Base-by-base conservation (phyloP, 1,140 invertebrate species). In the Drusus annulatus region DNA sequence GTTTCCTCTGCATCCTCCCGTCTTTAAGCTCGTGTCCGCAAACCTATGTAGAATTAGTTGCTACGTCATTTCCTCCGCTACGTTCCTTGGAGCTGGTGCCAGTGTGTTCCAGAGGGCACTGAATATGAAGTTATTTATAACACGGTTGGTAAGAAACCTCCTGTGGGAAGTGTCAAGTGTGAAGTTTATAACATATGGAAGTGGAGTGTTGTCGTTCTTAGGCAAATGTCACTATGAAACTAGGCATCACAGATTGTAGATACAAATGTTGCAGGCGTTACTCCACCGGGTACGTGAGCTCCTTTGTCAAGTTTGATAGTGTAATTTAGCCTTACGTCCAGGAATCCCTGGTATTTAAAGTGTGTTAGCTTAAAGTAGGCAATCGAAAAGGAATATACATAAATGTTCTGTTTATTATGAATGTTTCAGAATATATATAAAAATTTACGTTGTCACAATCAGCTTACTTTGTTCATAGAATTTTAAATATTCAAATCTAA, bases 351-450 rank as follows among this genome's bases (percentile, higher is more conserved):
- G 62, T 45, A 58, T 76, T 62, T 79, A 83, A 80, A 73, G 80
- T 76, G 81, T 83, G 81, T 83, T 83, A 83, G 81, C 75, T 80
- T 80, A 79, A 82, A 69, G 81, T 83, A 83, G 81, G 78, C 81
- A 80, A 83, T 79, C 74, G 81, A 83, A 83, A 83, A 79, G 76
- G 71, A 79, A 83, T 80, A 75, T 83, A 82, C 81, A 83, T 75
- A 68, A 80, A 74, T 82, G 73, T 76, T 82, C 75, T 78, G 78
- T 82, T 82, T 76, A 63, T 76, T 76, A 81, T 81, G 58, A 81
- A 71, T 81, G 74, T 81, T 81, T 62, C 63, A 71, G 63, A 79
- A 69, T 78, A 78, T 78, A 78, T 78, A 78, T 71, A 79, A 73
- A 77, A 77, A 51, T 65, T 79, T 73, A 45, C 63, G 78, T 79